A percentile compares a stretch with the other conserved stretches of the same genome.
These are phyloP conservation scores for Talpa occidentalis DNA, from an alignment of 2,113 vertebrate species.

Conservation along the genomic window DNA sequence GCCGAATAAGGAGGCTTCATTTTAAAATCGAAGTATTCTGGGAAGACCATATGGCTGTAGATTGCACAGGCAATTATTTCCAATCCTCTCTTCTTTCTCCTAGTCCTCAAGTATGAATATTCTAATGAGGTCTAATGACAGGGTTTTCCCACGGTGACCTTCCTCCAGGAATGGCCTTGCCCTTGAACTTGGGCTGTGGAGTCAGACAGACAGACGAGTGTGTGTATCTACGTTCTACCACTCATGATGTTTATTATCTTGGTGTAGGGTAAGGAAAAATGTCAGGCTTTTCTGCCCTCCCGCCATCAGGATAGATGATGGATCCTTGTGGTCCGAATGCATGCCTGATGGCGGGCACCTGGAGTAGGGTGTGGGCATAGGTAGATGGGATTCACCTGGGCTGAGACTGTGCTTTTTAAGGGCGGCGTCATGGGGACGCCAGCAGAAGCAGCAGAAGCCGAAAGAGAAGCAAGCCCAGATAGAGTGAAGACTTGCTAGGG, in stretches of 20 bases:
- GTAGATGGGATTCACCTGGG: too few species aligned
- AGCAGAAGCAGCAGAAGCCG: too few species aligned
- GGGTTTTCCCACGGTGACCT: not conserved
- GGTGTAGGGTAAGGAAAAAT: too few species aligned
- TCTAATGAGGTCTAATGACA: slow-evolving; percentile 13
- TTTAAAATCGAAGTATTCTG: slow-evolving; percentile 68
- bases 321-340: too few species aligned
- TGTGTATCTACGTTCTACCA: not conserved
- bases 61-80: slow-evolving; percentile 50
- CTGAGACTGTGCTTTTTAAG: too few species aligned
- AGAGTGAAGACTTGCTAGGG: too few species aligned
- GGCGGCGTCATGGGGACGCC: too few species aligned
- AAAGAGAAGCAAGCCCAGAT: too few species aligned
- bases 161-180: slow-evolving; percentile 8
- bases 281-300: too few species aligned
- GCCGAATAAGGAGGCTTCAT: slow-evolving; percentile 58
- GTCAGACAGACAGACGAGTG: not conserved
- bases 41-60: slow-evolving; percentile 56
- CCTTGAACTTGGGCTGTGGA: slow-evolving; percentile 33
- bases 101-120: slow-evolving; percentile 38
- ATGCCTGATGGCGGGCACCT: too few species aligned
- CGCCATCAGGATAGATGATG: too few species aligned
- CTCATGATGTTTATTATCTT: not conserved
- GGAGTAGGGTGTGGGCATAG: too few species aligned
- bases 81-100: not conserved